Base-by-base conservation (phyloP, 2,888 invertebrate genomes). In the Ashinkailepas kermadecensis region DNA sequence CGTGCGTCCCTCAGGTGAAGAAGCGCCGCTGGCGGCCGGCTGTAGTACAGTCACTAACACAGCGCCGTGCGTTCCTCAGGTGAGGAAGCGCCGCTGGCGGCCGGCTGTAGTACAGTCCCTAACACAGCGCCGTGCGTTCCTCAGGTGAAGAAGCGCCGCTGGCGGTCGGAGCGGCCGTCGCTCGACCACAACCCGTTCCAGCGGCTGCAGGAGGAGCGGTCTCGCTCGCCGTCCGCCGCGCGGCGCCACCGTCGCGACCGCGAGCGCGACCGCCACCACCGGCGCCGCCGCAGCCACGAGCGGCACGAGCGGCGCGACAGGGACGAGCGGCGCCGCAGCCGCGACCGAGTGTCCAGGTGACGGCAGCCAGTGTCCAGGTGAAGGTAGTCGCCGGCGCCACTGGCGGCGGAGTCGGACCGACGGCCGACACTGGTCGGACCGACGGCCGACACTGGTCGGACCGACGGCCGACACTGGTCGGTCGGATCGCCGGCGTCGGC, bases 111-210 rank as follows among this genome's bases (percentile, higher is more conserved):
- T n/a, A n/a, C n/a, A n/a, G n/a, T n/a, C n/a, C n/a, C n/a, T n/a
- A n/a, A n/a, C n/a, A n/a, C n/a, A n/a, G n/a, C n/a, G n/a, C n/a
- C n/a, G n/a, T n/a, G n/a, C n/a, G n/a, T n/a, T n/a, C n/a, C n/a
- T 62, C 74, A 74, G 74, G 56, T 56, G 54, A 74, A 56, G 74
- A 74, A 74, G 54, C 4, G 6, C 8, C 39, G 56, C 0, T 11
- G 54, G 7, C 74, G 39, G 9, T 1, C 10, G 56, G 54, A 54
- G 74, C 74, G 74, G 1, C 74, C 74, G 21, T 6, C n/a, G 18
- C 56, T 56, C 21, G 56, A 74, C 56, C 74, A 74, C 56, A 74
- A 74, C 74, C 74, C 74, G 54, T 74, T 74, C 56, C 74, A 74
- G 56, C 74, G 74, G 54, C 10, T 21, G 54, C 74, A 74, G 74